Evolutionary conservation across 2,113 vertebrate genomes (phyloP), one percentile per base, ranked within the genome.

Genomic region (Orthonyx spaldingii): DNA sequence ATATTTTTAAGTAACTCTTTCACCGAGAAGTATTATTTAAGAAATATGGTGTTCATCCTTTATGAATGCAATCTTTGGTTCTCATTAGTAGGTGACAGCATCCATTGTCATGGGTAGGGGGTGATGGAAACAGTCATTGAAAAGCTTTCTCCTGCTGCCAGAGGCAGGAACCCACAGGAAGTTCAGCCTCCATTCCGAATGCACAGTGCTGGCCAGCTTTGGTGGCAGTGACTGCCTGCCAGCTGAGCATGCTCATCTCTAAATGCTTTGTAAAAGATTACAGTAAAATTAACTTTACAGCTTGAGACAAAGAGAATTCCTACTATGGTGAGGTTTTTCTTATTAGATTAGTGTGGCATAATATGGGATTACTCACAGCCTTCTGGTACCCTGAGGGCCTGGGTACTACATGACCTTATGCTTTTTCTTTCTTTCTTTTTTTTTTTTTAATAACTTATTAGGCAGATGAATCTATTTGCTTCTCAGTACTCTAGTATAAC

Each of bases 121-220:
- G 9, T 33, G 33, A 52, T 80, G 26, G 24, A 70, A n/a, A 18
- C 0, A 3, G 41, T 44, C 70, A 6, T 22, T 44, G 61, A 35
- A 53, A 47, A 85, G 32, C 52, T 78, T 42, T 26, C 41, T 77
- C 37, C 46, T 69, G 64, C 65, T 79, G 72, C 55, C 64, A 41
- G 37, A 37, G 74, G 56, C 72, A 84, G 78, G 44, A 30, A 4
- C 39, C 71, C 1, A 1, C 39, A 52, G 50, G 18, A 59, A 41
- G 23, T 46, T 56, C 65, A 70, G n/a, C 64, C 52, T 86, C 24
- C 18, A 0, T 78, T 61, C 35, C 2, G 13, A 75, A 39, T 10
- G 18, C 13, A 1, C 37, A 24, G 32, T 0, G 0, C 61, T 84
- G 70, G 9, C 17, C 47, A 70, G 49, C 42, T 56, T 52, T 44